Base-by-base conservation (phyloP, 2,113 vertebrate species). In the Clarias macrocephalus region DNA sequence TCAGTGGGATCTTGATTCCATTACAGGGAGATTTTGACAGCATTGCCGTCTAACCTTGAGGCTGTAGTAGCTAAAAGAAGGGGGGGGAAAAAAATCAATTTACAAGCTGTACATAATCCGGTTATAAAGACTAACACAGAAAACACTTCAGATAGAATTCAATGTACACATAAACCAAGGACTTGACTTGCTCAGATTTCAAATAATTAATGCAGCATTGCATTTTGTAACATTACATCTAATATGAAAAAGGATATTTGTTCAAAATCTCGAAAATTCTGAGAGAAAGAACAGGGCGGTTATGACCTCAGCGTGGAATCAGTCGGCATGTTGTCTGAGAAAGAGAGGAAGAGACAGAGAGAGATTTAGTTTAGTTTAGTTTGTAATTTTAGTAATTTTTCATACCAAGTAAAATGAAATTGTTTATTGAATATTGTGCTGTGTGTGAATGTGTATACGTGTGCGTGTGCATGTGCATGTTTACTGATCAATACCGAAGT, bases 81-180 rank as follows among this genome's bases (percentile, higher is more conserved):
- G 48, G 52, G n/a, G n/a, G 48, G 48, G 48, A 48, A 48, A 82
- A 65, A 82, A 65, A 65, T 65, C 80, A 65, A 82, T 82, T 62
- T 48, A 63, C 59, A 82, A 65, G 57, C 21, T 66, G 62, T 82
- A 66, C 15, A 66, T n/a, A 30, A 82, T 63, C 81, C 81, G n/a
- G 60, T 82, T 82, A 82, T 28, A 28, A 48, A 66, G 33, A 66
- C 23, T 42, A 48, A 82, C 33, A 63, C 33, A 8, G 80, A 82
- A 42, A 16, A 65, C 8, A 48, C 33, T 81, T 63, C 18, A 33
- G 56, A 37, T 18, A 33, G 23, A 57, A 57, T 79, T 79, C n/a
- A 28, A 72, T 72, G 30, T 18, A 57, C 15, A 28, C 15, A 28
- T 72, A 21, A 16, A 10, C 68, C 37, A 25, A 21, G 37, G 70